Evolutionary conservation across 53 echinoderm and acorn worm species (phyloP), one percentile per base, ranked within the genome.

Genomic region (Paracentrotus lividus): DNA sequence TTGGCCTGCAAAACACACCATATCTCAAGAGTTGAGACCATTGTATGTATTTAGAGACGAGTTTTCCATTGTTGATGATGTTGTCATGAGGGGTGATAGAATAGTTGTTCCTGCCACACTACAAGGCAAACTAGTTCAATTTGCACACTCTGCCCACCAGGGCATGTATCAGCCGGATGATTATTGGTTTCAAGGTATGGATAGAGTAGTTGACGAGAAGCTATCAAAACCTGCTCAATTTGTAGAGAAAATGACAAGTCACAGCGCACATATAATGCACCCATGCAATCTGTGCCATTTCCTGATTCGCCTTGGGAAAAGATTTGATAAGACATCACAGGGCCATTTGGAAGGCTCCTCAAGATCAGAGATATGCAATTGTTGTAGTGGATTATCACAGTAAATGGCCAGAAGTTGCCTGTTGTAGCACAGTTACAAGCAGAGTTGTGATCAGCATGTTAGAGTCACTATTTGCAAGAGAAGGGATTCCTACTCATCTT

Each of bases 151-250:
- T 15, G 69, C 69, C 16, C 69, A 69, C 18, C 36, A 69, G 16
- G 77, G 44, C 2, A 78, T 78, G 32, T 24, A 26, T 10, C 91
- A 95, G 18, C 76, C 88, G 27, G 93, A 94, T 20, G 53, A 90
- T 3, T 95, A 94, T 47, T 94, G 95, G 49, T 94, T 85, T 85
- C 97, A 95, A 24, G n/a, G 13, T n/a, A 93, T 97, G 67, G 92
- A 97, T 88, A 51, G 42, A 13, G 58, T 86, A 18, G 95, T 95
- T 0, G 93, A 94, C 29, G 88, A 95, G 18, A n/a, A n/a, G 27
- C 86, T 57, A 94, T 95, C 54, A 56, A 33, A 42, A 31, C 43
- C 5, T 96, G 94, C 60, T 40, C 33, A 8, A 38, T 84, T 4
- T 78, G 81, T 26, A 44, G 47, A 78, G 26, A 1, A 0, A 78